Base-by-base conservation (phyloP, 2,888 invertebrate genomes). In the Scaptomyza tumidula region DNA sequence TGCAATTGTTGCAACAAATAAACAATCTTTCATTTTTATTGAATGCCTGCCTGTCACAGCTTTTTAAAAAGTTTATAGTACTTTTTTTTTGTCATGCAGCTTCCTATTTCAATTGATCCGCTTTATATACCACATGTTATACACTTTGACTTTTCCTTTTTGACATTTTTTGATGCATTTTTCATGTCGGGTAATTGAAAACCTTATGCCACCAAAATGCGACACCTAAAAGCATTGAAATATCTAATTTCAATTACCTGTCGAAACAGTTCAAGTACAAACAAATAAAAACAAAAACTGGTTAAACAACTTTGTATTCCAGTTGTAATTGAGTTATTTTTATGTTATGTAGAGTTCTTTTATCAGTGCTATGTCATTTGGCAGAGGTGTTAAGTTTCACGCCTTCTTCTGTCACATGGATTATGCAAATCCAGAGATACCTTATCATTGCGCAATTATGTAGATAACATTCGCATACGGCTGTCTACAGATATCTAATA, bases 161-260 rank as follows among this genome's bases (percentile, higher is more conserved):
- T 13, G 13, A n/a, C 48, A 48, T 33, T 33, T 50, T 6, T 63
- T 66, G 67, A 70, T 79, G 83, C 66, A 66, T 66, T 86, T 82
- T 53, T 60, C 66, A 64, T 75, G 84, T 71, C 84, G 66, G 46
- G 24, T 24, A 24, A 24, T 24, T 24, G 24, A 24, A 74, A 35
- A 35, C 35, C 11, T 11, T 10, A 63, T n/a, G n/a, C n/a, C n/a
- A n/a, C n/a, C n/a, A n/a, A n/a, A 71, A 71, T 66, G 55, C 46
- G 62, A 59, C 59, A 66, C 64, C 55, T 71, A 64, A 77, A 45
- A 63, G 48, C 59, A 29, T n/a, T 64, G 57, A 56, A 76, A 41
- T 60, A 56, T 50, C 52, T 50, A 54, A 53, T 41, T 59, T 63
- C 43, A 50, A 61, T 54, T 48, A 50, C 19, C 56, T 54, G 74